Evolutionary conservation across 2,797 vertebrate genomes (phyloP).

Genomic region (Triplophysa bombifrons): DNA sequence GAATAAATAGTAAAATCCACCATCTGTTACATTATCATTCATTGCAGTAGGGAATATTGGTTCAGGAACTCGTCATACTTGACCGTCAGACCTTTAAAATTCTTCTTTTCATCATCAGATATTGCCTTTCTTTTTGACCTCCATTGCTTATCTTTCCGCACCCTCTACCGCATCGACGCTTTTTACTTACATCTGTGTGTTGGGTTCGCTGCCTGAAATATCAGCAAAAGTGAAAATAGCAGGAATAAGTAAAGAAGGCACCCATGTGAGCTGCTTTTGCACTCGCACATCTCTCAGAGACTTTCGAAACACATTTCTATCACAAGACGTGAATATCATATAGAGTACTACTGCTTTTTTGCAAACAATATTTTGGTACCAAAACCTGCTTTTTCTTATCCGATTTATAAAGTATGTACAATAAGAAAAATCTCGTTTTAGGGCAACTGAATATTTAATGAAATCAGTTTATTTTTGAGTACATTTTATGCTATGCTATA

Average conservation of each 20-base stretch:
- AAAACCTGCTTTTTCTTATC: neutral
- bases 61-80: neutral
- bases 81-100: neutral
- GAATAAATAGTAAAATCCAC: neutral
- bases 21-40: neutral
- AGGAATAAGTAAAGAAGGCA: neutral
- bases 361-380: neutral
- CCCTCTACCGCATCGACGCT: neutral
- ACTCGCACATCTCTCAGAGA: neutral
- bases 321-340: neutral
- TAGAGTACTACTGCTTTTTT: neutral
- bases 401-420: too few relatives aligned
- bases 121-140: conserved; percentile 8
- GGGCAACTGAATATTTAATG: neutral
- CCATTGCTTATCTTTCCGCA: neutral
- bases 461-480: neutral
- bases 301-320: conserved; percentile 5
- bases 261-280: neutral
- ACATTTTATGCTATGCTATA: neutral
- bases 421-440: neutral
- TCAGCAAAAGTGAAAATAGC: neutral
- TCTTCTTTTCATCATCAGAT: conserved; percentile 1
- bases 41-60: neutral
- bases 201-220: neutral
- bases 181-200: neutral